Evolutionary conservation across 2,888 invertebrate species (phyloP), one percentile per base, ranked within the genome.

Genomic region (Xestoiulus laeticollis): DNA sequence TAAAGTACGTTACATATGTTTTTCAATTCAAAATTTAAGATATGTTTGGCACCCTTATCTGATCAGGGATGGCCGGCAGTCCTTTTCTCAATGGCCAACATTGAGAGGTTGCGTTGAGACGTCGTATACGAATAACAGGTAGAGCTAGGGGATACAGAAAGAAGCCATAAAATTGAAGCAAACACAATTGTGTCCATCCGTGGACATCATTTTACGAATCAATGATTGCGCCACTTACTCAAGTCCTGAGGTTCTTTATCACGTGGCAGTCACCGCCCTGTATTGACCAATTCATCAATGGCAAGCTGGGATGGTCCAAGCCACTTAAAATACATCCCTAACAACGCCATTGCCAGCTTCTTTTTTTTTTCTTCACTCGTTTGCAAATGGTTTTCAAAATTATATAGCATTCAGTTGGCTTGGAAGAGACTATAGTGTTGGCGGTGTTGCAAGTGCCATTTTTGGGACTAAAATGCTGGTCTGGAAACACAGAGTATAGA

Each of bases 131-230:
- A 68, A 68, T 68, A 68, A 68, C 68, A 68, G 68, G 68, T 68
- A 68, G 68, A 22, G n/a, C n/a, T 22, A 68, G 68, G 68, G 68
- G 68, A 26, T 8, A 68, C 10, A 68, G 68, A 68, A 26, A 68
- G 68, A 26, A 68, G 68, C 68, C 26, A 68, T 68, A 68, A 68
- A 68, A 68, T 68, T 68, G 68, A 68, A 68, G 68, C 68, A 68
- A 68, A 68, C 22, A 68, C 68, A 68, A 68, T 68, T 22, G 68
- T 68, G 68, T 68, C 68, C 68, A 68, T 68, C 68, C 68, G 68
- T 26, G 68, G 68, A 68, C 68, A 68, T 68, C 68, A 68, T 26
- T 68, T 68, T 68, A 68, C 68, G 68, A 68, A 68, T 68, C 68
- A 68, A 68, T 68, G 68, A 68, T 68, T 68, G 68, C 68, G 26